Evolutionary conservation across 2,113 vertebrate species (phyloP).

Genomic region (Alaudala cheleensis): DNA sequence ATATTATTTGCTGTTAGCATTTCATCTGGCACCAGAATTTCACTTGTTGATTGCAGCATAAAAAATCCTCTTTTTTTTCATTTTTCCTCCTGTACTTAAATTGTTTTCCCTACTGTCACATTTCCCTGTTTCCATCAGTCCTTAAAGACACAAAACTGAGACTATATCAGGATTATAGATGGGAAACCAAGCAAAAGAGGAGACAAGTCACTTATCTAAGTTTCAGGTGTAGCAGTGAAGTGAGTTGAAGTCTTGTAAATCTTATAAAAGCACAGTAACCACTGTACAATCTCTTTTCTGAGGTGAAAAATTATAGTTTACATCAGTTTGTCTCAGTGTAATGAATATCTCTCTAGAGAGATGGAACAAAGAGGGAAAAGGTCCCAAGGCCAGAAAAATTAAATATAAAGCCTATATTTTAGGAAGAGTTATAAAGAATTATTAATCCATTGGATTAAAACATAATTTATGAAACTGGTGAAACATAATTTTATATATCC

Average conservation of each 20-base stretch:
- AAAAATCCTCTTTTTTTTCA: neutral
- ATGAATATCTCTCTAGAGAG: neutral
- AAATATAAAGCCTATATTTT: neutral
- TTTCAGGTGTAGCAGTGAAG: neutral
- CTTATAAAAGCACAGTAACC: neutral
- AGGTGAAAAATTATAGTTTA: neutral
- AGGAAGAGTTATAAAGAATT: neutral
- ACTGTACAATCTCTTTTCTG: neutral
- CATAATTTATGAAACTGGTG: neutral
- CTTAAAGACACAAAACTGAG: neutral
- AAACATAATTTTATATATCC: neutral
- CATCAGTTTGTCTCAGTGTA: neutral
- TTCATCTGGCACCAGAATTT: neutral
- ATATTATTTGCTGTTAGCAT: neutral
- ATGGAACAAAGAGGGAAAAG: fast-evolving
- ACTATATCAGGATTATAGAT: neutral
- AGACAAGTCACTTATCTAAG: neutral
- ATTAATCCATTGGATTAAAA: neutral
- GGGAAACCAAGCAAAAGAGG: neutral
- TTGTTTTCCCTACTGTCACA: neutral
- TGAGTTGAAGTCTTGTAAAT: neutral
- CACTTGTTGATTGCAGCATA: neutral
- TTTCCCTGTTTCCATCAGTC: neutral
- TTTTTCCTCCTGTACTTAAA: neutral
- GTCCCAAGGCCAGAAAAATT: neutral